These are phyloP conservation scores for Pseudochirops corinnae DNA, from an alignment of 2,797 vertebrate species.

Conservation along the genomic window DNA sequence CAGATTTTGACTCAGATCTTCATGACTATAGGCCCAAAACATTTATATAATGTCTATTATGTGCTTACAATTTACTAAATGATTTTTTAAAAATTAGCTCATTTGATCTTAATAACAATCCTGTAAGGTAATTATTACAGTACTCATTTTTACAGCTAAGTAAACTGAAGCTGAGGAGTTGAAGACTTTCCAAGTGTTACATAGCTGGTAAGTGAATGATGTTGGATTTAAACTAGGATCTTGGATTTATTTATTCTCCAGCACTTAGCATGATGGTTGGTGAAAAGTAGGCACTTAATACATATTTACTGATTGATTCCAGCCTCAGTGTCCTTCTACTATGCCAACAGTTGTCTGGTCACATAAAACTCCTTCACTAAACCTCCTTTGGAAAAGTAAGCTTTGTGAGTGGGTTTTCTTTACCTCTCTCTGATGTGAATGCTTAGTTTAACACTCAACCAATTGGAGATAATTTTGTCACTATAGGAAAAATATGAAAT, in stretches of 20 bases:
- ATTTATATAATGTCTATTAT: not conserved
- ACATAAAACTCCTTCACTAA: not conserved
- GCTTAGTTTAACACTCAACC: not conserved
- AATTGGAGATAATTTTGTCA: not conserved
- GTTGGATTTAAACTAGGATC: not conserved
- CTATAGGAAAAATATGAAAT: not conserved
- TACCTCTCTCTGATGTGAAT: not conserved
- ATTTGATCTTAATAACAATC: not conserved
- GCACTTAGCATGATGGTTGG: not conserved
- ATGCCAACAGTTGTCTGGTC: not conserved
- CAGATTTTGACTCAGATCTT: not conserved
- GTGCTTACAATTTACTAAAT: not conserved
- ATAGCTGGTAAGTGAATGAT: not conserved
- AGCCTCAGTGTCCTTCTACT: not conserved
- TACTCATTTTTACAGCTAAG: not conserved
- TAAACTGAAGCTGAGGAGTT: not conserved
- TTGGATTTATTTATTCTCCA: not conserved
- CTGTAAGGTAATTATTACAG: not conserved
- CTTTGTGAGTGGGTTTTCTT: not conserved
- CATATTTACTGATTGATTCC: not conserved
- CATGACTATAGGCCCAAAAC: too few species aligned
- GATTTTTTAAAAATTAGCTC: not conserved
- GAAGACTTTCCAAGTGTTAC: not conserved
- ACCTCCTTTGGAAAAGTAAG: not conserved
- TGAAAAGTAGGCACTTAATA: not conserved